A percentile compares a stretch with the other conserved stretches of the same genome.
Conservation (phyloP, 1,140 invertebrate genomes). For the Dolichoris vasculosae region DNA sequence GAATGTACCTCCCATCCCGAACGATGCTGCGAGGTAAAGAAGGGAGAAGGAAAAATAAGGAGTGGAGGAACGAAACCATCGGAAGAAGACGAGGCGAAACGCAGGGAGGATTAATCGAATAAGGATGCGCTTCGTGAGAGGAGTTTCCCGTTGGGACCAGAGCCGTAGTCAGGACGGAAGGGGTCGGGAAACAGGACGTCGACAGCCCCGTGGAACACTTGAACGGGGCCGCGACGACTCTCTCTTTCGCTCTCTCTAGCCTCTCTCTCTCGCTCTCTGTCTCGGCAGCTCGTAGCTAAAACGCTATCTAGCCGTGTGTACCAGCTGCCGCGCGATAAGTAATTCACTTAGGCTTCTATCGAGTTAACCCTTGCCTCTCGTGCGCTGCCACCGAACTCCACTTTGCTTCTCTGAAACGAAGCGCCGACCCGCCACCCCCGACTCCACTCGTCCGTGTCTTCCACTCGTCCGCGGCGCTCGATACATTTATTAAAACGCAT, state of each 20-base stretch:
- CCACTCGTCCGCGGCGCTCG: background rate
- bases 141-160: background rate
- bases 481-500: background rate
- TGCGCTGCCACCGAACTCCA: conserved; percentile 63
- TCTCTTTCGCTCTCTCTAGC: background rate
- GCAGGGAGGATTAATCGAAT: conserved; percentile 40
- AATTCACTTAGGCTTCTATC: conserved; percentile 74
- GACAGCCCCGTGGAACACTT: background rate
- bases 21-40: background rate
- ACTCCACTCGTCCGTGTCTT: conserved; percentile 44
- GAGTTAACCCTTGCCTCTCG: conserved; percentile 74
- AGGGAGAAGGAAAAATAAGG: background rate
- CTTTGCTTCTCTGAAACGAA: conserved; percentile 65
- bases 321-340: conserved; percentile 70
- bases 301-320: conserved; percentile 72
- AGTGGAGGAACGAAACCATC: too few species aligned
- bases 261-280: background rate
- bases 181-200: too few species aligned
- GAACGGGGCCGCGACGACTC: background rate
- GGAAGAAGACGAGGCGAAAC: background rate
- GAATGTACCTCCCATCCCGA: too few species aligned
- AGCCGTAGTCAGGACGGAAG: conserved; percentile 42
- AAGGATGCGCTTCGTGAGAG: conserved; percentile 32
- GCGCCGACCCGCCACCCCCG: conserved; percentile 57
- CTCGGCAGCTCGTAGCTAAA: conserved; percentile 60